Conservation (phyloP, 2,888 invertebrate species). For the Eristalis intricaria region DNA sequence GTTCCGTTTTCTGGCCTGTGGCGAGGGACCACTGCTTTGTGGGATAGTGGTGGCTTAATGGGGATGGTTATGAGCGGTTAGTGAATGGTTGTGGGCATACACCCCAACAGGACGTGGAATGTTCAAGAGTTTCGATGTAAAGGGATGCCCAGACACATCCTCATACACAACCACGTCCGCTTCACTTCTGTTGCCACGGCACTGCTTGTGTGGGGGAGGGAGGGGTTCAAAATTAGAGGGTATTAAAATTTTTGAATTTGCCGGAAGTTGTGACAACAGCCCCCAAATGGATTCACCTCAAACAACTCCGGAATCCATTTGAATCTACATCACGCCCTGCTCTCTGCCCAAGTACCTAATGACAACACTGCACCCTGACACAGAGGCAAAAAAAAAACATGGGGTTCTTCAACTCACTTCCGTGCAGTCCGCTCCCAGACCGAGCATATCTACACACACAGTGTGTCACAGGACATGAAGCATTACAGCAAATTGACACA, state of each 20-base stretch:
- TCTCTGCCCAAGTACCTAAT: background rate
- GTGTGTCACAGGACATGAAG: constrained; percentile 54
- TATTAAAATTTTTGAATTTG: background rate
- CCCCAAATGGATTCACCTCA: background rate
- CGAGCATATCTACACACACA: constrained; percentile 30
- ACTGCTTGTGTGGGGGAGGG: background rate
- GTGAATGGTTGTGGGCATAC: background rate
- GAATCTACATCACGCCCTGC: background rate
- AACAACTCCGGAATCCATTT: background rate
- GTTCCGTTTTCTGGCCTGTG: background rate
- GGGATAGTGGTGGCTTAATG: constrained; percentile 33
- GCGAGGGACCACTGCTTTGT: background rate
- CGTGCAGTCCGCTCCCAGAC: background rate
- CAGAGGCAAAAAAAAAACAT: background rate
- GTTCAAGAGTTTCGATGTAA: no score
- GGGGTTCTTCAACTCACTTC: background rate
- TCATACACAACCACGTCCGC: no score
- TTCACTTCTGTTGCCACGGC: no score
- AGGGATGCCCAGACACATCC: no score
- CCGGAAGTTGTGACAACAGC: background rate
- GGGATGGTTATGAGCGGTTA: background rate
- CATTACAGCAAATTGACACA: constrained; percentile 66
- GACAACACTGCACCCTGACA: background rate
- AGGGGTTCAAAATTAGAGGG: background rate
- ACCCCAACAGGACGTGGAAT: no score